Percentiles rank a stretch among this genome's conserved stretches.
Evolutionary conservation across 2,797 vertebrate species (phyloP).

Genomic region (Cryptoblepharus egeriae): DNA sequence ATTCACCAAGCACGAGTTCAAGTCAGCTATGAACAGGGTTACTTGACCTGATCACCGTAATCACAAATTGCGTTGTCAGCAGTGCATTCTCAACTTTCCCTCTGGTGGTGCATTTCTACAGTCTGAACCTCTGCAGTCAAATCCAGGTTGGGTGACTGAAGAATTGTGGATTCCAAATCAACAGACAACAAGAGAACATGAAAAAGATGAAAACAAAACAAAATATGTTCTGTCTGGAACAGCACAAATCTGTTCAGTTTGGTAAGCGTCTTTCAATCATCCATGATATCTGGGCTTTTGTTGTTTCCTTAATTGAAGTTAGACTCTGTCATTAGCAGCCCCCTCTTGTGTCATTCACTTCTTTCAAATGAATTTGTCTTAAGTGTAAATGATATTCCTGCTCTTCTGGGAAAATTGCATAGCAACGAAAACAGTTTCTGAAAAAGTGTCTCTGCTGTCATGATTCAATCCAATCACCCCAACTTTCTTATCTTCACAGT

Average conservation of each 20-base stretch:
- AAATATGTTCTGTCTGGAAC: background rate
- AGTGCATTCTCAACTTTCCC: background rate
- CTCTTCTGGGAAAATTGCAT: conserved; percentile 19
- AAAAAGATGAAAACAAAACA: conserved; percentile 31
- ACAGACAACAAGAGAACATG: conserved; percentile 9
- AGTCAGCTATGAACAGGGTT: background rate
- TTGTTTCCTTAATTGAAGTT: conserved; percentile 52
- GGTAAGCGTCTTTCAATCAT: conserved; percentile 20
- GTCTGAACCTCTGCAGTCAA: background rate
- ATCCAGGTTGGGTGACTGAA: conserved; percentile 23
- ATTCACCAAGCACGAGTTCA: background rate
- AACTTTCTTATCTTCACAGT: conserved; percentile 25
- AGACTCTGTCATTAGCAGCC: conserved; percentile 39
- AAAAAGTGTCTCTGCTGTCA: conserved; percentile 16
- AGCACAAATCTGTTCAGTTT: conserved; percentile 2
- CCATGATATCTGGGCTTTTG: conserved; percentile 28
- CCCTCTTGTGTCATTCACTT: conserved; percentile 37
- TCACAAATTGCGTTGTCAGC: conserved; percentile 13
- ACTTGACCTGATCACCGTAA: conserved; percentile 31
- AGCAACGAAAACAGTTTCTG: conserved; percentile 32
- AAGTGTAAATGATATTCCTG: conserved; percentile 15
- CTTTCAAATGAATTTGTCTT: conserved; percentile 51
- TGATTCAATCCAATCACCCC: conserved; percentile 12
- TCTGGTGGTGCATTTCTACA: background rate
- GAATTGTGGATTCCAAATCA: conserved; percentile 19